phyloP scores from a whole-genome alignment of 2,113 vertebrate species.

The Hiodon tergisus region DNA sequence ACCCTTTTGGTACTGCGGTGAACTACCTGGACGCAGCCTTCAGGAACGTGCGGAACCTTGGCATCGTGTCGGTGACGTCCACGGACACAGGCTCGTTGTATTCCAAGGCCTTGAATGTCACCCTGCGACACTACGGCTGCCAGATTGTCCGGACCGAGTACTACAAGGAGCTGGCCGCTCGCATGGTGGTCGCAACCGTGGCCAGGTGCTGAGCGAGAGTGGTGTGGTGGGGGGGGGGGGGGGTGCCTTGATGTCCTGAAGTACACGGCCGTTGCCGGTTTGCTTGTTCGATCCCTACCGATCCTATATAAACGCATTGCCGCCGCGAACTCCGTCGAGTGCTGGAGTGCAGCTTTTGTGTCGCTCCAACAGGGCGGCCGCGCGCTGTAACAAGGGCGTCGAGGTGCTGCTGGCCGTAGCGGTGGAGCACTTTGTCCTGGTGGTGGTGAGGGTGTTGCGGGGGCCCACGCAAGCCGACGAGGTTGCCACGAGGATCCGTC shows the following conservation, averaged over 20 bases:
- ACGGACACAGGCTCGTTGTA: conserved; percentile 90
- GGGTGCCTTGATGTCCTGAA: not conserved
- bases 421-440: conserved; percentile 90
- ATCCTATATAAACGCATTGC: not conserved
- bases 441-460: conserved; percentile 84
- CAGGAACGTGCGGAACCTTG: conserved; percentile 85
- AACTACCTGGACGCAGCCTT: conserved; percentile 95
- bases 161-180: conserved; percentile 87
- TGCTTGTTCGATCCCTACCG: no score
- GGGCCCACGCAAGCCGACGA: conserved; percentile 85
- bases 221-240: not conserved
- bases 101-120: conserved; percentile 84
- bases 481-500: conserved; percentile 74
- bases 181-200: conserved; percentile 77
- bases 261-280: no score
- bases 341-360: not conserved
- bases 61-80: conserved; percentile 88
- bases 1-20: conserved; percentile 87
- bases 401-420: conserved; percentile 89
- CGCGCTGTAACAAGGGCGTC: conserved; percentile 92
- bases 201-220: conserved; percentile 67
- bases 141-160: conserved; percentile 91
- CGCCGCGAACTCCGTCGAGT: not conserved
- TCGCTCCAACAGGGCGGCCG: conserved; percentile 70
- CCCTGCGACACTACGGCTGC: conserved; percentile 85